A percentile compares a stretch with the other conserved stretches of the same genome.
Evolutionary conservation across 2,797 vertebrate species (phyloP).

Genomic region (Crenuchus spilurus): DNA sequence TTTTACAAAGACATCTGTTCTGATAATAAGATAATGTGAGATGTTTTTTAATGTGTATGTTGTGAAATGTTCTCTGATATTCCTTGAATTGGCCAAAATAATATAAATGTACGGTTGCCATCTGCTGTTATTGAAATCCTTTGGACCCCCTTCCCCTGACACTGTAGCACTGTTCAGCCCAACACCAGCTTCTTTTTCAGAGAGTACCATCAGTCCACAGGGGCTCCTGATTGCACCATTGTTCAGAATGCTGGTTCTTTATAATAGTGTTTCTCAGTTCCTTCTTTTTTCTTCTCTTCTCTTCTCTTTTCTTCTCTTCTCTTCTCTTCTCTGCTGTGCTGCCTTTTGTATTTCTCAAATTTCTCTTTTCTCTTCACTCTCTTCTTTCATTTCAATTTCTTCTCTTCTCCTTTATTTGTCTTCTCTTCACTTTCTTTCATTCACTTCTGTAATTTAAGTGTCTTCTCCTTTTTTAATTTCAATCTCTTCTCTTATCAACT

Average conservation of each 20-base stretch:
- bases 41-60: not conserved
- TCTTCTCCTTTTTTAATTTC: not conserved
- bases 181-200: not conserved
- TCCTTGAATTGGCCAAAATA: not conserved
- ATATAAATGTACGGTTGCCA: not conserved
- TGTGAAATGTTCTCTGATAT: not conserved
- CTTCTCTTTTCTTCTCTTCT: not conserved
- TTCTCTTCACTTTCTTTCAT: too few species aligned
- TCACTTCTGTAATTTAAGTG: too few species aligned
- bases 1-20: not conserved
- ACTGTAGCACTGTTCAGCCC: conserved; percentile 12
- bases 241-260: conserved; percentile 19
- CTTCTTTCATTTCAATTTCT: not conserved
- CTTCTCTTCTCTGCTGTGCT: not conserved
- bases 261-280: conserved; percentile 3
- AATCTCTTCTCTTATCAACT: not conserved
- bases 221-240: conserved; percentile 43
- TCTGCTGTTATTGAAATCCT: not conserved
- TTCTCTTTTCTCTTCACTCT: too few species aligned
- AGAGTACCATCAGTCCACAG: conserved; percentile 25
- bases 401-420: not conserved
- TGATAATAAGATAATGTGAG: conserved; percentile 11
- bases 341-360: not conserved
- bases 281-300: not conserved
- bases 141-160: not conserved